Conservation (phyloP, 2,113 vertebrate genomes). For the Cichladusa arquata region DNA sequence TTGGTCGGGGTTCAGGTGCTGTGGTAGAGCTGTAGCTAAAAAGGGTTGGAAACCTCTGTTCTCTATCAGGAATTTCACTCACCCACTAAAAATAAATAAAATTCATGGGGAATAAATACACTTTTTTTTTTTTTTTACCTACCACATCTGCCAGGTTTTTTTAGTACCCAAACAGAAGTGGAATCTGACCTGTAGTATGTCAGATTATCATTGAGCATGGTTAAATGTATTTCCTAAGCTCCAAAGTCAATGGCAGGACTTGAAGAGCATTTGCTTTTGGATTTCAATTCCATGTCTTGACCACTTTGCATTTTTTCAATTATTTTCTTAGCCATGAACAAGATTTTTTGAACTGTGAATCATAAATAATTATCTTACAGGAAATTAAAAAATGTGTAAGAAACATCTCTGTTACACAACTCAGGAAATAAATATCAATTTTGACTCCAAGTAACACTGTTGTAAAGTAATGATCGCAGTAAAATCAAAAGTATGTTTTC, state of each 20-base stretch:
- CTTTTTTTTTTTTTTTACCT: neutral
- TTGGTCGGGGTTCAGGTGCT: neutral
- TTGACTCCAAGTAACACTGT: neutral
- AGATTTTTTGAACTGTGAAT: neutral
- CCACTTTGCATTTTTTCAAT: neutral
- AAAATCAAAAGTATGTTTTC: neutral
- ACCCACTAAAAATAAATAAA: neutral
- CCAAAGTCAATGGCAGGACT: neutral
- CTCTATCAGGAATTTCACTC: neutral
- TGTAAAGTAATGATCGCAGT: neutral
- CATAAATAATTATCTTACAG: neutral
- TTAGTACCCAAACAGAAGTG: neutral
- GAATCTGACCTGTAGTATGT: neutral
- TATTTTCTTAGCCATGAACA: neutral
- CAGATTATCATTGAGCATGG: neutral
- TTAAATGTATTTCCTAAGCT: neutral
- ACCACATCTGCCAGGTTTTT: neutral
- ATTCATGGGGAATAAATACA: fast-evolving
- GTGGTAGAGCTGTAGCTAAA: neutral
- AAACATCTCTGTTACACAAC: neutral
- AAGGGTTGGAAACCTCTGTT: neutral
- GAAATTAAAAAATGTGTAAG: neutral
- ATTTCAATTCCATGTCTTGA: neutral
- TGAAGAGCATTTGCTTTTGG: neutral
- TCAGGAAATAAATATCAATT: neutral